phyloP scores from a whole-genome alignment of 2,113 vertebrate species.

The Brachyistius frenatus region DNA sequence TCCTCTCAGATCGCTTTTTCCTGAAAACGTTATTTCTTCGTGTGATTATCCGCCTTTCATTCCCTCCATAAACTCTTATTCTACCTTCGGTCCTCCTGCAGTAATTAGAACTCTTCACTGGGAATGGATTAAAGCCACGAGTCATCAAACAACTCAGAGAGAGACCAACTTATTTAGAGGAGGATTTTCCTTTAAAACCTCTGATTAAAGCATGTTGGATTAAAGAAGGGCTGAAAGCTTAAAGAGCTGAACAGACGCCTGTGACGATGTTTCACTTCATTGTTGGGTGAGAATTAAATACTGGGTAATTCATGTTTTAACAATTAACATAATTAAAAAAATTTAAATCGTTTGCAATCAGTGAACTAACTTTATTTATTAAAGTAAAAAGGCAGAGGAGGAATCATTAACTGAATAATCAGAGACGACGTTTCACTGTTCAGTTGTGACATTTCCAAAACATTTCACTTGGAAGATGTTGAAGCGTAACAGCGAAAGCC shows the following conservation, averaged over 20 bases:
- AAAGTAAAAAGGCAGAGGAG: background rate
- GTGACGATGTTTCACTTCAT: conserved; percentile 6
- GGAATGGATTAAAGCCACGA: conserved; percentile 36
- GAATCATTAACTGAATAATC: no score
- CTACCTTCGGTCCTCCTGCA: conserved; percentile 15
- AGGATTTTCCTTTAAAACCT: conserved; percentile 43
- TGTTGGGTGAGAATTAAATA: conserved; percentile 2
- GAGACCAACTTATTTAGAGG: conserved; percentile 16
- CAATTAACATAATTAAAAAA: background rate
- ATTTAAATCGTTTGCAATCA: background rate
- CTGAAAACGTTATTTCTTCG: conserved; percentile 1
- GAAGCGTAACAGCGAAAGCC: no score
- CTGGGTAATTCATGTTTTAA: conserved; percentile 35
- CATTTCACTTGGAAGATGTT: no score
- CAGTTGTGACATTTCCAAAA: no score
- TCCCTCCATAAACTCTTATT: background rate
- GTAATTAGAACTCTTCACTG: conserved; percentile 45
- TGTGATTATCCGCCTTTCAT: conserved; percentile 18
- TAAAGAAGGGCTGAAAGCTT: conserved; percentile 23
- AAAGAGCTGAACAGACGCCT: conserved; percentile 1
- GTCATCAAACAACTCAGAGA: conserved; percentile 31
- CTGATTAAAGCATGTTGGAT: conserved; percentile 38
- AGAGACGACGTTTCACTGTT: no score
- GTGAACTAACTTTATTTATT: background rate
- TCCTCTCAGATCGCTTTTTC: conserved; percentile 30